Conservation (phyloP, 2,113 vertebrate genomes). For the Phrynosoma blainvillii region DNA sequence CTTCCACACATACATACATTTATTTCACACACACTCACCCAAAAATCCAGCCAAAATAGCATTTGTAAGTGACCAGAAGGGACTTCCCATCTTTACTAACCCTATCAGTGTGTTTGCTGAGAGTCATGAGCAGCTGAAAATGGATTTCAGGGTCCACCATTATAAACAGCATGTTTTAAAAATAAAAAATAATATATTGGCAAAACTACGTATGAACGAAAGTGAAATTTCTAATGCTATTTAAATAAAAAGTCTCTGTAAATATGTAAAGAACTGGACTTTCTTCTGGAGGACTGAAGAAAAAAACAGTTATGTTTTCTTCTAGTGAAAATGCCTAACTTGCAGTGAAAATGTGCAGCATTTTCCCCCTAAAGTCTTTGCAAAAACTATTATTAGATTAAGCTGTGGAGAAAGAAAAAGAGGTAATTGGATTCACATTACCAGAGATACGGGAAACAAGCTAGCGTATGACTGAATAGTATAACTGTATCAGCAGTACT, state of each 20-base stretch:
- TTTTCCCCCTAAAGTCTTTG: slow-evolving; percentile 10
- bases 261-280: neutral
- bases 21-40: too few species aligned
- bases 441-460: slow-evolving; percentile 50
- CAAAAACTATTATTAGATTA: slow-evolving; percentile 49
- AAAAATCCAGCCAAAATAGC: too few species aligned
- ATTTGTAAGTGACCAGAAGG: too few species aligned
- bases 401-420: slow-evolving; percentile 40
- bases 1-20: too few species aligned
- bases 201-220: neutral
- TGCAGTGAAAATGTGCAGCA: slow-evolving; percentile 30
- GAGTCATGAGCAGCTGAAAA: too few species aligned
- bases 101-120: too few species aligned
- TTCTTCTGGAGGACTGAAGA: neutral
- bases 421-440: slow-evolving; percentile 65
- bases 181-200: too few species aligned
- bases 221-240: neutral
- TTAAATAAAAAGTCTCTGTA: slow-evolving; percentile 13
- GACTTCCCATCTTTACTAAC: too few species aligned
- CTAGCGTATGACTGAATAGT: slow-evolving; percentile 45
- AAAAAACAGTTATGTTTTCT: neutral
- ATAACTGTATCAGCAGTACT: slow-evolving; percentile 44
- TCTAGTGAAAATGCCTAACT: slow-evolving; percentile 32
- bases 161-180: too few species aligned
- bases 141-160: too few species aligned